These are phyloP conservation scores for Battus philenor DNA, from an alignment of 1,140 invertebrate species.

Conservation along the genomic window DNA sequence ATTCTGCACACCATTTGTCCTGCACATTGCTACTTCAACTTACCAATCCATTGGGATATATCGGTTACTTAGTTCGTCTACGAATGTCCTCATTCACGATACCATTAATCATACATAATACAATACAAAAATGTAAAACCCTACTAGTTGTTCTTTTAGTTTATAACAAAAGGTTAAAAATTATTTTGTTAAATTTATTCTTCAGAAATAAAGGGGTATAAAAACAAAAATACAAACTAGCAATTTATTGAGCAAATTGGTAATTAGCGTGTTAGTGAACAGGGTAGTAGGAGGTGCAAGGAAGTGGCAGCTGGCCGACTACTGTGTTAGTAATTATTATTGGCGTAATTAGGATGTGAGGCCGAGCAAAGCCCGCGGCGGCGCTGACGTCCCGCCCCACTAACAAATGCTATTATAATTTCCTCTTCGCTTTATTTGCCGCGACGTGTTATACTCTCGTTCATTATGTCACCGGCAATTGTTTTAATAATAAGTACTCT, in stretches of 20 bases:
- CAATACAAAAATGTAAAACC: too few species aligned
- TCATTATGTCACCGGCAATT: slow-evolving; percentile 66
- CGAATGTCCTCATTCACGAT: too few species aligned
- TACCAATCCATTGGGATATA: too few species aligned
- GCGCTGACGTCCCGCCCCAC: slow-evolving; percentile 46
- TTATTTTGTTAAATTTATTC: too few species aligned
- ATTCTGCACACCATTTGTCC: too few species aligned
- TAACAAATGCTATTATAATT: slow-evolving; percentile 70
- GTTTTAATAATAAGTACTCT: slow-evolving; percentile 62
- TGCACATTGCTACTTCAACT: too few species aligned
- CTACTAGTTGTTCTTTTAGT: too few species aligned
- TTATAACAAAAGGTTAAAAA: too few species aligned
- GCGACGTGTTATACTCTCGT: slow-evolving; percentile 59
- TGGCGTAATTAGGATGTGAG: slow-evolving; percentile 72
- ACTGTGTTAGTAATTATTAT: slow-evolving; percentile 67
- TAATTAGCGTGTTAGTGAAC: slow-evolving; percentile 26
- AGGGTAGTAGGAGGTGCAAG: slow-evolving; percentile 41
- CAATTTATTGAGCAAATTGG: neutral
- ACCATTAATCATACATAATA: too few species aligned
- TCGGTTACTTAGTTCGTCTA: too few species aligned
- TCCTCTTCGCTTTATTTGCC: slow-evolving; percentile 63
- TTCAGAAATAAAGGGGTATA: too few species aligned
- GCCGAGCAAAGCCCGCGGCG: slow-evolving; percentile 55
- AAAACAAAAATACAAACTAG: too few species aligned
- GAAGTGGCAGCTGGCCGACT: slow-evolving; percentile 42